phyloP scores from a whole-genome alignment of 2,888 invertebrate genomes.

The Morinoia aosen region DNA sequence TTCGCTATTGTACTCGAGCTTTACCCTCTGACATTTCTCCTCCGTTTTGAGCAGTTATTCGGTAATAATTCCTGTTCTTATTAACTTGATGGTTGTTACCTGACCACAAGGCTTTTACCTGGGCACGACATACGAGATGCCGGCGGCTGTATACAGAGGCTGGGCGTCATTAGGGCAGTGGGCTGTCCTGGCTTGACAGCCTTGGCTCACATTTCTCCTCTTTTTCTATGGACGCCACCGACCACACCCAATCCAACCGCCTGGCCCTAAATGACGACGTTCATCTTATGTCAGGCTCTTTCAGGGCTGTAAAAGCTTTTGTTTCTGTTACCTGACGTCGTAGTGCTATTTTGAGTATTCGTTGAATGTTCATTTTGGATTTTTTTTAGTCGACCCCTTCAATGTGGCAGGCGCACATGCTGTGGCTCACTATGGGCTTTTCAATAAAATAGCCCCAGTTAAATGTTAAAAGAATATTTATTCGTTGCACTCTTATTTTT shows the following conservation, averaged over 20 bases:
- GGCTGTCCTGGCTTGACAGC: not conserved
- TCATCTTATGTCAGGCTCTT: not conserved
- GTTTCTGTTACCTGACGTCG: not conserved
- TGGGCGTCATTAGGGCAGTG: not conserved
- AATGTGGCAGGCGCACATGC: no score
- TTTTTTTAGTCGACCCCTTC: not conserved
- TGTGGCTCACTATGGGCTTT: no score
- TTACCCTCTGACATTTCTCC: not conserved
- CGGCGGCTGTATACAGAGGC: not conserved
- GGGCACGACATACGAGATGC: not conserved
- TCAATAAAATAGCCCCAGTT: no score
- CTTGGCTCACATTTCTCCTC: not conserved
- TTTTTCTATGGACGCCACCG: not conserved
- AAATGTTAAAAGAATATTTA: no score
- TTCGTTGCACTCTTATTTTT: not conserved
- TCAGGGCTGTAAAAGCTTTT: not conserved
- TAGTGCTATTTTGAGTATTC: not conserved
- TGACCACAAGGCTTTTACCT: not conserved
- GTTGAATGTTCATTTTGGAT: not conserved
- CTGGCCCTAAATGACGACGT: not conserved
- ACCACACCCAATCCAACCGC: not conserved
- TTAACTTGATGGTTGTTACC: not conserved
- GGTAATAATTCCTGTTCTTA: not conserved
- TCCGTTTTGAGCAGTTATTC: not conserved
- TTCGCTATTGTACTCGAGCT: not conserved